Percentiles rank a stretch among this genome's conserved stretches.
Evolutionary conservation across 2,888 invertebrate species (phyloP).

Genomic region (Lasioglossum malachurum): DNA sequence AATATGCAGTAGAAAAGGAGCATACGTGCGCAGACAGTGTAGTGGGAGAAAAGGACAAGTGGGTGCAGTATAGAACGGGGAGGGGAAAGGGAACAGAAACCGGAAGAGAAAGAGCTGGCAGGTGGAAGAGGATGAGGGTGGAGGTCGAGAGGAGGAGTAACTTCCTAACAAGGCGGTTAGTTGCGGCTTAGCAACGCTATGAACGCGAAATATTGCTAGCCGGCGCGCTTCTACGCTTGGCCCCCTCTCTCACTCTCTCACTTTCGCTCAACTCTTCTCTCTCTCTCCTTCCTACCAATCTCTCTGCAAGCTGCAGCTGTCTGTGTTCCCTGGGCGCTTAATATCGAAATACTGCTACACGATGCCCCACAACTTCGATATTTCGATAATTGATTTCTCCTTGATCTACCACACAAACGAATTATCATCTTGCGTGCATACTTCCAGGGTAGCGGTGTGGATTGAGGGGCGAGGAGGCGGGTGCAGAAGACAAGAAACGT

Average conservation of each 20-base stretch:
- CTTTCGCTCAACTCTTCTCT: background rate
- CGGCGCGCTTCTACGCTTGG: conserved; percentile 42
- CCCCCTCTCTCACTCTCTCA: conserved; percentile 9
- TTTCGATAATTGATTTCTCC: conserved; percentile 68
- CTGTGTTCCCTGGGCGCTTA: conserved; percentile 55
- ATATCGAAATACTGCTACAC: conserved; percentile 59
- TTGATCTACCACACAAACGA: conserved; percentile 26
- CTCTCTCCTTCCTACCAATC: background rate
- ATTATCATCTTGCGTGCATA: background rate
- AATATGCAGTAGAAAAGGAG: conserved; percentile 38
- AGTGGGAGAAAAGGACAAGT: conserved; percentile 3
- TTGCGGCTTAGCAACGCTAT: conserved; percentile 82
- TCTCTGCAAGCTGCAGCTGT: conserved; percentile 29
- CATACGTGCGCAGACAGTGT: conserved; percentile 14
- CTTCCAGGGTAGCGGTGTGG: too few species aligned
- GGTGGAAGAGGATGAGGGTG: conserved; percentile 60
- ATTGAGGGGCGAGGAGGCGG: too few species aligned
- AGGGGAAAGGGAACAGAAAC: conserved; percentile 46
- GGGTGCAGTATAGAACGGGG: conserved; percentile 28
- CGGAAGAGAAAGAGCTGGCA: conserved; percentile 53
- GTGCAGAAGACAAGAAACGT: too few species aligned
- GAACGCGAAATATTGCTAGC: conserved; percentile 81
- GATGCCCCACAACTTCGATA: conserved; percentile 51
- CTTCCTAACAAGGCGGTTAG: conserved; percentile 84
- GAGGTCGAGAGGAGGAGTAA: conserved; percentile 77